These are phyloP conservation scores for Typhlomys cinereus DNA, from an alignment of 2,113 vertebrate genomes.

Conservation along the genomic window DNA sequence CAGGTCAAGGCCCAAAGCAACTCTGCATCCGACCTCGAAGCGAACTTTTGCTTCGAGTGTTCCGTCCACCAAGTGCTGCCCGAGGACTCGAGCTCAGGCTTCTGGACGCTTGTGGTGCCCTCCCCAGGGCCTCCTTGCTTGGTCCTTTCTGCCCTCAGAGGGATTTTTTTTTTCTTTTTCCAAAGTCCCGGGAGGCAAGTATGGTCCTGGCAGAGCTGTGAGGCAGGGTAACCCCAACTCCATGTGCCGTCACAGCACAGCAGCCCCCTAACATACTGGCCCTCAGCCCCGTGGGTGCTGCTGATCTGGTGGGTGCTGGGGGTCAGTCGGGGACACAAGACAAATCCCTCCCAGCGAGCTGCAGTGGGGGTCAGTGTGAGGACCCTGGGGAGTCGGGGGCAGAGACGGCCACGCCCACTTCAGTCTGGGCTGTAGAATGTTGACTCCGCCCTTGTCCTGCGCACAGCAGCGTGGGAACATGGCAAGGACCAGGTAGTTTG, in stretches of 20 bases:
- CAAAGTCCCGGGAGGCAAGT: neutral
- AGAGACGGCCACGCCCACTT: neutral
- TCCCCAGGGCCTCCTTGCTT: neutral
- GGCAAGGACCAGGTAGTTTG: neutral
- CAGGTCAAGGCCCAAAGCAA: accelerated
- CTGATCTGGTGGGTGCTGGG: neutral
- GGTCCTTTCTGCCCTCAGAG: neutral
- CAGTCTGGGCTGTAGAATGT: neutral
- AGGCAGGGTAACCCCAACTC: accelerated
- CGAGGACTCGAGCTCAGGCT: neutral
- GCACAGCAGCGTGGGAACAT: neutral
- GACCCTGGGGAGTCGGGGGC: accelerated
- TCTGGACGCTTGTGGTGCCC: neutral
- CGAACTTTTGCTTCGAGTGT: accelerated
- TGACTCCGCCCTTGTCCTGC: neutral
- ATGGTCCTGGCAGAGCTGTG: neutral
- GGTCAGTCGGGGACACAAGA: accelerated
- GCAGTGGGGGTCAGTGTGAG: neutral
- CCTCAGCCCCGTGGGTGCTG: accelerated
- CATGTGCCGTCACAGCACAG: neutral
- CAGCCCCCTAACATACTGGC: neutral
- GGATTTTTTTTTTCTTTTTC: neutral
- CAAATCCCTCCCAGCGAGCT: neutral
- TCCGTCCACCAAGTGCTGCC: neutral
- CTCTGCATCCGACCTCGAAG: neutral